Percentiles rank a stretch among this genome's conserved stretches.
These are phyloP conservation scores for Caradrina kadenii DNA, from an alignment of 2,888 invertebrate genomes.

Conservation along the genomic window DNA sequence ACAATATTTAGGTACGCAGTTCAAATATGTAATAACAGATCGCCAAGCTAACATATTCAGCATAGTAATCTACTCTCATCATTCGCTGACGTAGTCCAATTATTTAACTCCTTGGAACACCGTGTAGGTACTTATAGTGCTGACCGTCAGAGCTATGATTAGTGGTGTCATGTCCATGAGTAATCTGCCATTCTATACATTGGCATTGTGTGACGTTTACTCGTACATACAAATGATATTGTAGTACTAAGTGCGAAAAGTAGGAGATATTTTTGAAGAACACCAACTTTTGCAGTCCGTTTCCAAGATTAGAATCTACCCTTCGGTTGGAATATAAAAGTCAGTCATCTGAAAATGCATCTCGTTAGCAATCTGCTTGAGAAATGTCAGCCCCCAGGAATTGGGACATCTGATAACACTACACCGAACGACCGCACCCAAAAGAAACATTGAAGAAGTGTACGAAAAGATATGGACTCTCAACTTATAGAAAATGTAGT, in stretches of 20 bases:
- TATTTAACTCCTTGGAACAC: constrained; percentile 33
- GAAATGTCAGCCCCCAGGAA: constrained; percentile 16
- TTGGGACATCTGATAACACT: constrained; percentile 14
- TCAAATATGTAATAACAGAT: background rate
- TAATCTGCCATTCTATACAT: constrained; percentile 16
- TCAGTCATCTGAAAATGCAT: constrained; percentile 27
- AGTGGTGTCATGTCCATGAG: constrained; percentile 30
- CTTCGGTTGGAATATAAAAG: constrained; percentile 7
- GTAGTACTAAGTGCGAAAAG: background rate
- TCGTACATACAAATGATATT: background rate
- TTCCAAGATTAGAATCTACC: constrained; percentile 2
- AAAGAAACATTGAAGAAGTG: background rate
- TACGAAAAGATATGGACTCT: background rate
- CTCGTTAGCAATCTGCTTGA: background rate
- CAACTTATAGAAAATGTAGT: background rate
- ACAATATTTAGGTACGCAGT: background rate
- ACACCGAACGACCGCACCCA: background rate
- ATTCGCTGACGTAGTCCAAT: constrained; percentile 22
- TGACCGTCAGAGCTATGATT: constrained; percentile 31
- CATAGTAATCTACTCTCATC: constrained; percentile 16
- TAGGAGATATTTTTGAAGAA: background rate
- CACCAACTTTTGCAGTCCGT: background rate
- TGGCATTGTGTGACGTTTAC: constrained; percentile 2
- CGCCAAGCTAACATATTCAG: constrained; percentile 28
- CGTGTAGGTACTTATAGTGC: background rate